phyloP scores from a whole-genome alignment of 2,888 invertebrate species.

The Drosophila flavopinicola region DNA sequence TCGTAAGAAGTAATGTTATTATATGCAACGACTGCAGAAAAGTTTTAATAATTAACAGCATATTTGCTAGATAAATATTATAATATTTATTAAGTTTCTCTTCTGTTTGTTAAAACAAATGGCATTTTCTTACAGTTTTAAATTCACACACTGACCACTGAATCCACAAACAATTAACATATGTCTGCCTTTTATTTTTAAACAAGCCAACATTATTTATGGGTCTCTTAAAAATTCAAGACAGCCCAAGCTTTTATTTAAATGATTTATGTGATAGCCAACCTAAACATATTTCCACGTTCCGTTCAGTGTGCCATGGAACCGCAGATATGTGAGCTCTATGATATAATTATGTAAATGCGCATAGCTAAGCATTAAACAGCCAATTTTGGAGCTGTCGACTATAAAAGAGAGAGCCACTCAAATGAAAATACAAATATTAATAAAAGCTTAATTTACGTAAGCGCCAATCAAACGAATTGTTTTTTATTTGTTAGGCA shows the following conservation, averaged over 20 bases:
- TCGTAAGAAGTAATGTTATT: too few relatives aligned
- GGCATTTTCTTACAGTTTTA: neutral
- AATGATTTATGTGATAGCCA: conserved; percentile 52
- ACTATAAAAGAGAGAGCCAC: conserved; percentile 61
- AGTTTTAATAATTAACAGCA: too few relatives aligned
- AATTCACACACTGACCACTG: conserved; percentile 4
- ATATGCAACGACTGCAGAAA: too few relatives aligned
- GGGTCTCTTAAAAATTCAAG: conserved; percentile 37
- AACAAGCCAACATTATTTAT: conserved; percentile 44
- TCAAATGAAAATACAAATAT: conserved; percentile 44
- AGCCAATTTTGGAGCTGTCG: conserved; percentile 12
- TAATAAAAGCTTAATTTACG: conserved; percentile 66
- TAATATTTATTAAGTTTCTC: too few relatives aligned
- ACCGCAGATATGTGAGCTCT: conserved; percentile 28
- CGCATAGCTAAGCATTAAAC: conserved; percentile 28
- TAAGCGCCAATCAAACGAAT: conserved; percentile 63
- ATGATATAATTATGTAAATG: conserved; percentile 71
- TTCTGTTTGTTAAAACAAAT: too few relatives aligned
- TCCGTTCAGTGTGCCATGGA: conserved; percentile 21
- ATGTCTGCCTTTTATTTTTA: conserved; percentile 25
- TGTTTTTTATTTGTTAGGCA: conserved; percentile 37
- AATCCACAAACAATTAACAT: conserved; percentile 6
- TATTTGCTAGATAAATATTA: too few relatives aligned
- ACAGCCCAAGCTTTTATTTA: conserved; percentile 23
- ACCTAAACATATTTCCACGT: conserved; percentile 47